Evolutionary conservation across 2,797 vertebrate species (phyloP).

Genomic region (Champsocephalus esox): DNA sequence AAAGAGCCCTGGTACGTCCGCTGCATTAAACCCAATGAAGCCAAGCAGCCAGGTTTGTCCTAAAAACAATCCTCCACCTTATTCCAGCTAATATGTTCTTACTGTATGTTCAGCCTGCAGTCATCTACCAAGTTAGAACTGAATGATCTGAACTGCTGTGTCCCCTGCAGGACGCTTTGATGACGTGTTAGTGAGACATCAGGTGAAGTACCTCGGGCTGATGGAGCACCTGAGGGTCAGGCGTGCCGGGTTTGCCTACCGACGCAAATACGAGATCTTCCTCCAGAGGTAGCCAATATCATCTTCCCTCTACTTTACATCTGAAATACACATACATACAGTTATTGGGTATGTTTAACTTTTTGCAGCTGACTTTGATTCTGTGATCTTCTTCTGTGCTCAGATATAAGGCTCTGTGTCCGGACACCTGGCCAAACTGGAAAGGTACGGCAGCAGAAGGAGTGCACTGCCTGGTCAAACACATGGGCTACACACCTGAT

Average conservation of each 20-base stretch:
- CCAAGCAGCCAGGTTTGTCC: slow-evolving; percentile 90
- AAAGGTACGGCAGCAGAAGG: slow-evolving; percentile 89
- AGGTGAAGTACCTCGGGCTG: slow-evolving; percentile 96
- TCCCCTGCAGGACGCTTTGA: slow-evolving; percentile 89
- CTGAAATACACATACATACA: neutral
- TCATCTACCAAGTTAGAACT: slow-evolving; percentile 10
- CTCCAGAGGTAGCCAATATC: slow-evolving; percentile 87
- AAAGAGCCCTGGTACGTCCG: slow-evolving; percentile 95
- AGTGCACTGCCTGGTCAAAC: slow-evolving; percentile 88
- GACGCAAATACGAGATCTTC: slow-evolving; percentile 93
- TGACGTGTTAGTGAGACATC: slow-evolving; percentile 91
- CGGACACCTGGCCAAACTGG: slow-evolving; percentile 97
- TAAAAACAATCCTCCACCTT: neutral
- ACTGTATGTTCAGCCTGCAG: neutral
- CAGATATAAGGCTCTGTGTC: slow-evolving; percentile 95
- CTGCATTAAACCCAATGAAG: slow-evolving; percentile 95
- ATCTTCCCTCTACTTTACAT: neutral
- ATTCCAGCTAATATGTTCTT: neutral
- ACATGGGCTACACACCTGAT: slow-evolving; percentile 91
- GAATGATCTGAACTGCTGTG: slow-evolving; percentile 16
- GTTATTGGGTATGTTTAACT: neutral
- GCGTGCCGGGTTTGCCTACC: slow-evolving; percentile 93
- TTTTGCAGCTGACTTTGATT: neutral
- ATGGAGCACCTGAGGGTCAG: slow-evolving; percentile 96
- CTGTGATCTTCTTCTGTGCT: neutral